Base-by-base conservation (phyloP, 2,113 vertebrate genomes). In the Prolemur simus region DNA sequence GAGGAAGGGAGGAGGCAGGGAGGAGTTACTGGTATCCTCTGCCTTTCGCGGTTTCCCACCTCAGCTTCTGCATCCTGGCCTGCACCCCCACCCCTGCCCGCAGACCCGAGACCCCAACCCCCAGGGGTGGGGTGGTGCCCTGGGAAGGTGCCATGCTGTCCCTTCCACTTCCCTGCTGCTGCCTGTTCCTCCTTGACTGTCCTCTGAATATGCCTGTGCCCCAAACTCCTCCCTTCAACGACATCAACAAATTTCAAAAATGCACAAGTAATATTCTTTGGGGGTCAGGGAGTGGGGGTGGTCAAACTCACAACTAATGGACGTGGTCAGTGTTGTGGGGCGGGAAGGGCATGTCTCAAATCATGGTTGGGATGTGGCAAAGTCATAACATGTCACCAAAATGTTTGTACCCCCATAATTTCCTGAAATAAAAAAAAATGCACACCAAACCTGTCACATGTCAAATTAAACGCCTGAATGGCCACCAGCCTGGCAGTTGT, bases 51-150 rank as follows among this genome's bases (percentile, higher is more conserved):
- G 47, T 23, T 73, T 66, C 18, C 23, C 64, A 47, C 20, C 11
- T 60, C 18, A 11, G 42, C 18, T 73, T 87, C 37, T 95, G 32
- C 8, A 11, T 37, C 25, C 12, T 64, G 58, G 23, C 10, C 66
- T n/a, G 10, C 1, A 8, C 11, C 2, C 32, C 13, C 7, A 8
- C 54, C 9, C 49, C 27, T 27, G 5, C 69, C 13, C 9, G 4
- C 27, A 52, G 42, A 27, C 34, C 11, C 58, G 63, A 54, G 27
- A n/a, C 37, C 78, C 42, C 9, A 69, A 76, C 23, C 8, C n/a
- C 6, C 17, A 0, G 1, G 21, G 81, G 74, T 14, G 47, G 34
- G 73, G 23, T 21, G 45, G 29, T 1, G 14, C 2, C 27, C 66
- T 27, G 25, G 4, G 52, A 60, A 29, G 45, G 4, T 1, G 0